Evolutionary conservation across 2,888 invertebrate genomes (phyloP).

Genomic region (Mantis religiosa): DNA sequence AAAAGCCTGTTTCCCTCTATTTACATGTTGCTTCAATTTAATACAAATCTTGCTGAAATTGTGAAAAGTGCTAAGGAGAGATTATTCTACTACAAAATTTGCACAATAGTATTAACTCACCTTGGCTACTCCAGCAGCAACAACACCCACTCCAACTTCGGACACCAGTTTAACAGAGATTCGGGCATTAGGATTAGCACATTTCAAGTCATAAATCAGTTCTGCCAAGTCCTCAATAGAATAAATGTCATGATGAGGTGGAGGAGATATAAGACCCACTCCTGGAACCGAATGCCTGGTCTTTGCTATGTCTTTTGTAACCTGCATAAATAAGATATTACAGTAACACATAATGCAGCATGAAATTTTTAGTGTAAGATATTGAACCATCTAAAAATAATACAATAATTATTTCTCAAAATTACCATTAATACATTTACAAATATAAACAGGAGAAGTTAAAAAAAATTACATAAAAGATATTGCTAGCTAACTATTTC

Average conservation of each 20-base stretch:
- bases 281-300: conserved; percentile 95
- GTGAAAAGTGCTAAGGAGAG: conserved; percentile 9
- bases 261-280: conserved; percentile 96
- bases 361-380: no score
- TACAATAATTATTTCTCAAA: no score
- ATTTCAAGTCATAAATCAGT: conserved; percentile 96
- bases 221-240: conserved; percentile 98
- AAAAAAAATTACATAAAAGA: no score
- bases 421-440: no score
- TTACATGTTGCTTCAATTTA: no score
- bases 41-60: background rate
- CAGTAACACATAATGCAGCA: no score
- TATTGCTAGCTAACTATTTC: no score
- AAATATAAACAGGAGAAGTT: no score
- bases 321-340: conserved; percentile 51
- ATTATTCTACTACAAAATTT: background rate
- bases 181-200: conserved; percentile 90
- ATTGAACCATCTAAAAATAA: no score
- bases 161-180: conserved; percentile 98
- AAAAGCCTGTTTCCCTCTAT: no score
- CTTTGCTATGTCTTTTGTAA: conserved; percentile 89
- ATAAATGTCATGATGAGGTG: conserved; percentile 99
- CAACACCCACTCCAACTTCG: conserved; percentile 97
- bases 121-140: conserved; percentile 98
- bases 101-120: conserved; percentile 44